Evolutionary conservation across 2,888 invertebrate genomes (phyloP), one percentile per base, ranked within the genome.

Genomic region (Acholoe squamosa): DNA sequence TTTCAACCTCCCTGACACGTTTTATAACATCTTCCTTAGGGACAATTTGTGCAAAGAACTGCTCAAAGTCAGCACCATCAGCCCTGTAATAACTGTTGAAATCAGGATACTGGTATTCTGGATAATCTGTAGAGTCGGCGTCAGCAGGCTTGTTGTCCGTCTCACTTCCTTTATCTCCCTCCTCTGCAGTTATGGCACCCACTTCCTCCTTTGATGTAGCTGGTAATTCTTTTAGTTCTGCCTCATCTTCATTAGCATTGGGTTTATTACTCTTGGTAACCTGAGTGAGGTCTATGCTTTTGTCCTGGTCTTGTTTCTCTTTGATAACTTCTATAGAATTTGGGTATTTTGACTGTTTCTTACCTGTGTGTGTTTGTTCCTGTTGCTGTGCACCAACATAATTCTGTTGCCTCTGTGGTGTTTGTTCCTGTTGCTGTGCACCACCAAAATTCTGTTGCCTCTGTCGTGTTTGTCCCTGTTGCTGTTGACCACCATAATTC

Each of bases 21-120:
- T 93, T 91, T 88, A 94, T 93, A 0, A 94, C 94, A 19, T 93
- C 93, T n/a, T 91, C 86, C 89, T 93, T 93, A 31, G 94, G 94
- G 52, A 92, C 91, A n/a, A 94, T 92, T 84, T 94, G 95, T 0
- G 94, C 94, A 22, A 95, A 86, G 89, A 94, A 94, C 91, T 95
- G 94, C 80, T 94, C 94, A 92, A 93, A 94, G 84, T 94, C 94
- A 14, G 93, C 71, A 0, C 71, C 28, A 5, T 92, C 91, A 33
- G 3, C 3, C 7, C 5, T 61, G 61, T 61, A 61, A n/a, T 61
- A 12, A 19, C 43, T 43, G 43, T 43, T 3, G 5, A 3, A 43
- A 43, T 61, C 5, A 61, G 5, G 19, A 19, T 61, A 61, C 61
- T 28, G 76, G 14, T 14, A 31, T 28, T 76, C 31, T 10, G 31